Base-by-base conservation (phyloP, 2,888 invertebrate species). In the Eulithis testata region DNA sequence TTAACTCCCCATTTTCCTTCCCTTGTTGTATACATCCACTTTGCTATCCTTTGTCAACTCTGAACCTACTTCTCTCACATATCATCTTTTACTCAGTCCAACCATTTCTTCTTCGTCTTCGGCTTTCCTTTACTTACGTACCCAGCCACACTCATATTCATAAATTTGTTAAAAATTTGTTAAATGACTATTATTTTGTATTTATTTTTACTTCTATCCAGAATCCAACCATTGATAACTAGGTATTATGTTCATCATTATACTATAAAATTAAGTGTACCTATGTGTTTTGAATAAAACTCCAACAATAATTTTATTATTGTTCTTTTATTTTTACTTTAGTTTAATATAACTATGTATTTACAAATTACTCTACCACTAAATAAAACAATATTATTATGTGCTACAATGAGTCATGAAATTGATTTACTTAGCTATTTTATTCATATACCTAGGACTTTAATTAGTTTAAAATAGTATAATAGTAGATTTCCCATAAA, bases 241-340 rank as follows among this genome's bases (percentile, higher is more conserved):
- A 31, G 6, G 31, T 31, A 31, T 31, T 3, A 31, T 31, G 6
- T 31, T 31, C 3, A 6, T 5, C 31, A 31, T 5, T 31, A 31
- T 5, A 31, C 21, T 31, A 6, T 31, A 31, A 5, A 31, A 31
- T n/a, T 21, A 11, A 12, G 47, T 3, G 6, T 49, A 21, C 4
- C 1, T 11, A 21, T 9, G 5, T 1, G 9, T 49, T 11, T 49
- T 11, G 8, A 49, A 49, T 49, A 49, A 49, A 49, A 49, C 49
- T 49, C 9, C 49, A 14, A 31, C 6, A n/a, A 11, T 36, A 3
- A 37, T 52, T n/a, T 2, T 36, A 37, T 36, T 12, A 37, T 36
- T 52, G n/a, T 12, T 52, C n/a, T 51, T 52, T 52, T 36, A 52
- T 36, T 52, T n/a, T 52, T 8, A 12, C n/a, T 12, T 52, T 52